Evolutionary conservation across 1,140 invertebrate genomes (phyloP), one percentile per base, ranked within the genome.

Genomic region (Tetramorium alpestre): DNA sequence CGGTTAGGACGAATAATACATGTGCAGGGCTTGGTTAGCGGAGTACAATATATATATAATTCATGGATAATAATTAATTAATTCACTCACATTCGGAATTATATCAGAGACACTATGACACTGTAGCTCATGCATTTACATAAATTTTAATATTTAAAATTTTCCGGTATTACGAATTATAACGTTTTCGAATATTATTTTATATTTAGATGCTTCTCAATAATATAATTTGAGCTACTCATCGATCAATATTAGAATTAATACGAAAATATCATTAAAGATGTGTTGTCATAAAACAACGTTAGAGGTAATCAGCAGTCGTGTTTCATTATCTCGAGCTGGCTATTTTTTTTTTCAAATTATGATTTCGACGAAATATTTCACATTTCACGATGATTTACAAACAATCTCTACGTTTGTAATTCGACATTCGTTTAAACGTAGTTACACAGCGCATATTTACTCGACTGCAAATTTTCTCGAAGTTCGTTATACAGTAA

Each of bases 1-100:
- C 18, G 60, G 28, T 70, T 65, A 16, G 25, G 18, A 38, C 60
- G 44, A 28, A 47, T 78, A 47, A 77, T 64, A 33, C 25, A 44
- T 49, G 41, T 33, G 47, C 58, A 7, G 16, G n/a, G 62, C 13
- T 80, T 41, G 33, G 18, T 80, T 54, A 67, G 11, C 62, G n/a
- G 33, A 33, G 10, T 67, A 60, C 2, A 54, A 69, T 13, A 65
- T 78, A 49, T 78, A 65, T 78, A 67, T 80, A 80, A 67, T 65
- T 67, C 33, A 47, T 69, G 33, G 13, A 69, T 18, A 13, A 25
- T 69, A 80, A 80, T 69, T 69, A 80, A 80, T 69, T 80, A 54
- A 69, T 65, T 78, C 18, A 64, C 8, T 47, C 25, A 6, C 25
- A 78, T n/a, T 65, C 18, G 2, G 11, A 65, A 78, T 38, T 22